Evolutionary conservation across 2,888 invertebrate genomes (phyloP), one percentile per base, ranked within the genome.

Genomic region (Drosophila phalerata): DNA sequence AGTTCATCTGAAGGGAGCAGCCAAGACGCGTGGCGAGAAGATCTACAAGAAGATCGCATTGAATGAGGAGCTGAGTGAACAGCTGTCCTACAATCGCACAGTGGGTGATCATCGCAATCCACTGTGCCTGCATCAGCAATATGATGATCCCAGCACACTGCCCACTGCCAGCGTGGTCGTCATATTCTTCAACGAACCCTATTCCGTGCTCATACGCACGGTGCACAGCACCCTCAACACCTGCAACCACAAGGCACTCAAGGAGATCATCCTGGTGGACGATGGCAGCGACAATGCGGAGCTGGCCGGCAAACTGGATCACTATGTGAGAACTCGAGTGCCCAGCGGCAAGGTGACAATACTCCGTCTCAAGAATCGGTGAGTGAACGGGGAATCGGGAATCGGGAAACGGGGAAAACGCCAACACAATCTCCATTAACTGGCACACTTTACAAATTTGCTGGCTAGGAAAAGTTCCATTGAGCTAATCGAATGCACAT

Each of bases 201-300:
- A 96, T 93, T 97, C 97, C 49, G 95, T 97, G 40, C 93, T 98
- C 43, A 89, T 97, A 40, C 92, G 95, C 88, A 97, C 97, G 53
- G 95, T 96, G 71, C 95, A 96, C 91, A 96, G 96, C 88, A 96
- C 96, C 0, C 91, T 96, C 10, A 95, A 95, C 89, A 93, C 95
- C 42, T 94, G 96, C 42, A 96, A 96, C 19, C 91, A 93, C 6
- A 91, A 94, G 66, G 81, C 92, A 37, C 73, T 99, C 13, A 96
- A 97, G 91, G 98, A 99, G 93, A 96, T 99, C 65, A 96, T 99
- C 88, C 93, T 99, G 10, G 96, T 99, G n/a, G 98, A 99, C 91
- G 99, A 99, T 93, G 96, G 95, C 92, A 98, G 98, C 77, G 96
- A 97, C 40, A 94, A 97, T 93, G 94, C 91, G 80, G 96, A 94